Evolutionary conservation across 2,888 invertebrate species (phyloP).

Genomic region (Macropis europaea): DNA sequence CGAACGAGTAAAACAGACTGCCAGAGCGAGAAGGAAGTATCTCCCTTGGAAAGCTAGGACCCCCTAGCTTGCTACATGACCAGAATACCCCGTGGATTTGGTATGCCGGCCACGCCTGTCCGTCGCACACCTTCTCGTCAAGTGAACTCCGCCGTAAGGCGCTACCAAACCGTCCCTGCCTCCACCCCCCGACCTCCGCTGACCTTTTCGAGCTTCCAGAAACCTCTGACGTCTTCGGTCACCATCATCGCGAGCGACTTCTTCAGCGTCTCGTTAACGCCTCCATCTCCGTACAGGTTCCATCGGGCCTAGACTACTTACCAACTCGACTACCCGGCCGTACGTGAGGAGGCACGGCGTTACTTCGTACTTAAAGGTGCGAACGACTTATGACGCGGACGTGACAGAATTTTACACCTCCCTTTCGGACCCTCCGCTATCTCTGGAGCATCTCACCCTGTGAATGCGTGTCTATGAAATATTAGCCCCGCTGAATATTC

Average conservation of each 20-base stretch:
- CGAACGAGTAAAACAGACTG: constrained; percentile 56
- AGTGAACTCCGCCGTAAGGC: constrained; percentile 70
- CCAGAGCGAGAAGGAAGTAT: constrained; percentile 45
- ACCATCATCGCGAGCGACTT: constrained; percentile 3
- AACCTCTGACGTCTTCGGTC: constrained; percentile 35
- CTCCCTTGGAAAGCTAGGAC: constrained; percentile 59
- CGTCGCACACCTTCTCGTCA: constrained; percentile 72
- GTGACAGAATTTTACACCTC: constrained; percentile 75
- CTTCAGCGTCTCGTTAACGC: constrained; percentile 4
- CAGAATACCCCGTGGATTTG: constrained; percentile 78
- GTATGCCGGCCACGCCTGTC: constrained; percentile 78
- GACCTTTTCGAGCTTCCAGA: constrained; percentile 23
- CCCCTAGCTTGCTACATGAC: constrained; percentile 76
- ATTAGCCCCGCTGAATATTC: too few relatives aligned
- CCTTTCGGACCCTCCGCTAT: constrained; percentile 13
- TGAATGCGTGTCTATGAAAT: too few relatives aligned
- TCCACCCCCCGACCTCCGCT: constrained; percentile 19
- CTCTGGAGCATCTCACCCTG: too few relatives aligned
- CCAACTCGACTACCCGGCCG: constrained; percentile 44
- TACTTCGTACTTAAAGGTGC: constrained; percentile 74
- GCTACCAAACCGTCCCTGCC: constrained; percentile 47
- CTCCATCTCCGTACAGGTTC: too few relatives aligned
- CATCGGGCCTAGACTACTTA: constrained; percentile 66
- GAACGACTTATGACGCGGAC: constrained; percentile 75
- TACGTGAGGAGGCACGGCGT: constrained; percentile 39